These are phyloP conservation scores for Henicopernis longicauda DNA, from an alignment of 2,113 vertebrate genomes.

Conservation along the genomic window DNA sequence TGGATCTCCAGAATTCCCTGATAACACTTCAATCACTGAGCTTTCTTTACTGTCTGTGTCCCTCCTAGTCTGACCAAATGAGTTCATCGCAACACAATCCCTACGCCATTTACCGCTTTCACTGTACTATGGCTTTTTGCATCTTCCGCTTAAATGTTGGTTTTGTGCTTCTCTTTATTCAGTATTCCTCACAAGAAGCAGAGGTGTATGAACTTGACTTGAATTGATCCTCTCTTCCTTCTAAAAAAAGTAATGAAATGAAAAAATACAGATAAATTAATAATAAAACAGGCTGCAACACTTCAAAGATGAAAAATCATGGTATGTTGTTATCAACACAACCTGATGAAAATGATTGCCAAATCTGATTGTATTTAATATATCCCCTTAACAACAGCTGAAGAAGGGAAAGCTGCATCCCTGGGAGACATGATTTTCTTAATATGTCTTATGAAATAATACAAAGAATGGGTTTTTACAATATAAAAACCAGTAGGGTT, in stretches of 20 bases:
- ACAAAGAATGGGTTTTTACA: not conserved
- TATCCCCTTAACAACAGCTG: not conserved
- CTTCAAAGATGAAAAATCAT: not conserved
- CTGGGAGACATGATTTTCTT: not conserved
- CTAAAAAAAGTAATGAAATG: not conserved
- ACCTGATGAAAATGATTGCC: not conserved
- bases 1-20: not conserved
- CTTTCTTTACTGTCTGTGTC: not conserved
- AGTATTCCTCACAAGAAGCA: not conserved
- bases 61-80: not conserved
- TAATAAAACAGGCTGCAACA: not conserved
- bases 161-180: not conserved
- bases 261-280: not conserved
- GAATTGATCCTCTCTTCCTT: not conserved
- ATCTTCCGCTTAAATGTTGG: not conserved
- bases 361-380: not conserved
- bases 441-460: not conserved
- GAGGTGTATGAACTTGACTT: not conserved
- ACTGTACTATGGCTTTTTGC: not conserved
- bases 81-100: not conserved
- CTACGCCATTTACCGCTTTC: not conserved
- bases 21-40: not conserved
- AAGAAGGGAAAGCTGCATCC: not conserved
- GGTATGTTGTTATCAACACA: not conserved
- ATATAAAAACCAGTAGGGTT: not conserved